These are phyloP conservation scores for Lagocephalus sceleratus DNA, from an alignment of 2,797 vertebrate genomes.

Conservation along the genomic window DNA sequence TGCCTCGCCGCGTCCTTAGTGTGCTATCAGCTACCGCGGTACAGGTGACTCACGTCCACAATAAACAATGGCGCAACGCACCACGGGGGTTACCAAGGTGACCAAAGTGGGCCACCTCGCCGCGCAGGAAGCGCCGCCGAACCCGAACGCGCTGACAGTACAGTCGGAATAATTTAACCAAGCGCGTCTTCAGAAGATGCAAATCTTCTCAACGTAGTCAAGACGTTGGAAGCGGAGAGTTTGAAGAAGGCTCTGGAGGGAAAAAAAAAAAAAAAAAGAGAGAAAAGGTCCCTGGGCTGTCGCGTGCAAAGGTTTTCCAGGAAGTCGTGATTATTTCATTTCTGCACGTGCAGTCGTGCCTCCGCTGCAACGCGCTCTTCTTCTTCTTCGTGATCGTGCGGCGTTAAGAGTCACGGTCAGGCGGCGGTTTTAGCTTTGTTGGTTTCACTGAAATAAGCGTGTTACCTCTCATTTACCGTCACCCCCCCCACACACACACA, in stretches of 20 bases:
- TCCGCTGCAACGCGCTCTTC: not conserved
- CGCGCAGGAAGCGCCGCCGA: slow-evolving; percentile 17
- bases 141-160: not conserved
- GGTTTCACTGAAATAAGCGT: too few relatives aligned
- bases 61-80: slow-evolving; percentile 52
- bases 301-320: not conserved
- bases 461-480: too few relatives aligned
- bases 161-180: slow-evolving; percentile 4
- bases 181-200: slow-evolving; percentile 15
- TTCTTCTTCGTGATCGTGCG: too few relatives aligned
- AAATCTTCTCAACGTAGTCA: too few relatives aligned
- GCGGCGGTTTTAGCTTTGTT: not conserved
- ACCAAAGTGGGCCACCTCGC: slow-evolving; percentile 10
- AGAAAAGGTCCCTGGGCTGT: too few relatives aligned
- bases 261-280: too few relatives aligned
- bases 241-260: too few relatives aligned
- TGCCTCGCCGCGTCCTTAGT: slow-evolving; percentile 25
- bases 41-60: slow-evolving; percentile 55
- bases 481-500: too few relatives aligned
- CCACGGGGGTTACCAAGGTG: slow-evolving; percentile 25
- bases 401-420: too few relatives aligned
- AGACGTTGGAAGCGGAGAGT: too few relatives aligned
- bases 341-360: too few relatives aligned
- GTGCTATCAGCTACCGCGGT: slow-evolving; percentile 38
- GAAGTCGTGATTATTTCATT: not conserved